A percentile compares a stretch with the other conserved stretches of the same genome.
Conservation (phyloP, 1,140 invertebrate species). For the Aphelinus certus region DNA sequence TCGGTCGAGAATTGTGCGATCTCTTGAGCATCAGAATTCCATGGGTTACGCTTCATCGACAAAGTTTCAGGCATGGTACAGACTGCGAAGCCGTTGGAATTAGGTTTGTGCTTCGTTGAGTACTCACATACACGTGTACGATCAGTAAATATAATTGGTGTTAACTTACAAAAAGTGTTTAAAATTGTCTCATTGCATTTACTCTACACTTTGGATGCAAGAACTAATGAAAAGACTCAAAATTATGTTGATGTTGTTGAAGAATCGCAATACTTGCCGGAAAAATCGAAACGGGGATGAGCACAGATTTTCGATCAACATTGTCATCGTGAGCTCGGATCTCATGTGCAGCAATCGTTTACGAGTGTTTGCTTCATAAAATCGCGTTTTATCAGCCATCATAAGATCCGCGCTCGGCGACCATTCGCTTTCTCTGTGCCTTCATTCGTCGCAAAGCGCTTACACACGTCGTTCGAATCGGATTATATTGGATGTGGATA, state of each 20-base stretch:
- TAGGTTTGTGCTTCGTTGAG: background rate
- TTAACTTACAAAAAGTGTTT: no score
- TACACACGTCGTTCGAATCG: slow-evolving; percentile 43
- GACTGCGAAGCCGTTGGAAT: background rate
- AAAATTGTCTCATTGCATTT: no score
- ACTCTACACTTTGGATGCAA: no score
- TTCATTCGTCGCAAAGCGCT: slow-evolving; percentile 24
- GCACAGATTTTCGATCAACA: no score
- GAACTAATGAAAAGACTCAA: no score
- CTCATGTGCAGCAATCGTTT: slow-evolving; percentile 24
- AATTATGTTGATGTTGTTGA: no score
- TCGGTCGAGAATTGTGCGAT: no score
- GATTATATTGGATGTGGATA: slow-evolving; percentile 14
- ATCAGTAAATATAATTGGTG: no score
- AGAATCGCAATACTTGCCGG: no score
- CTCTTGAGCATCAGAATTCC: background rate
- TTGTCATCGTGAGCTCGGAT: no score
- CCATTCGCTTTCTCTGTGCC: slow-evolving; percentile 17
- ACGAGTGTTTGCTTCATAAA: slow-evolving; percentile 44
- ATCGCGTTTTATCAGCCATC: slow-evolving; percentile 8
- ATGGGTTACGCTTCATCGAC: background rate
- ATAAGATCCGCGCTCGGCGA: slow-evolving; percentile 5
- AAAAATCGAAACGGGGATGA: no score
- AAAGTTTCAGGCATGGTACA: background rate
- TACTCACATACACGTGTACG: background rate